Conservation (phyloP, 2,113 vertebrate genomes). For the Eulacestoma nigropectus region DNA sequence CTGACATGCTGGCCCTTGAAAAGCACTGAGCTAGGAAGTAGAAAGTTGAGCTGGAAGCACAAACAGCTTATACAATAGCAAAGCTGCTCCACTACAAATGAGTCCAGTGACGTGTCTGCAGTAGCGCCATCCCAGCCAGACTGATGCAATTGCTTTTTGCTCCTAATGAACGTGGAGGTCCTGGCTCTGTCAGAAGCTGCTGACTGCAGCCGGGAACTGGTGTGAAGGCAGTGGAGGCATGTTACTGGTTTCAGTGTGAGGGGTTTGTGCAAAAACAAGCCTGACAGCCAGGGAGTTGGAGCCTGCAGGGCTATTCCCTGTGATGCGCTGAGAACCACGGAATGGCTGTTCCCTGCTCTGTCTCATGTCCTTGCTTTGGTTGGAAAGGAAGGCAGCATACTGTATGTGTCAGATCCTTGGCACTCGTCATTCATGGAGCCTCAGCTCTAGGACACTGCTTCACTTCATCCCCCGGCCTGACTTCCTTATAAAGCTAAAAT, state of each 20-base stretch:
- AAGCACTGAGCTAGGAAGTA: not conserved
- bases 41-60: not conserved
- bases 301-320: not conserved
- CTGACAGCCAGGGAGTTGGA: accelerated
- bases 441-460: not conserved
- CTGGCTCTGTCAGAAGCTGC: not conserved
- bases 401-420: not conserved
- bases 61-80: not conserved
- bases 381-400: not conserved
- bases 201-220: not conserved
- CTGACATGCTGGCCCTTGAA: not conserved
- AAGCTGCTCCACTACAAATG: not conserved
- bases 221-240: not conserved
- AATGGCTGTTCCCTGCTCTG: not conserved
- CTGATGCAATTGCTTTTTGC: not conserved
- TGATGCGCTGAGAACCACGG: accelerated
- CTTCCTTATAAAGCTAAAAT: slow-evolving; percentile 40
- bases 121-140: not conserved
- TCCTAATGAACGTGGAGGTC: accelerated
- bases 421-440: not conserved
- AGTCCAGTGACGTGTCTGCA: not conserved
- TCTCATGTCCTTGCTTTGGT: not conserved
- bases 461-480: accelerated
- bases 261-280: not conserved
- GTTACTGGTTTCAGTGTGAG: not conserved